Base-by-base conservation (phyloP, 2,797 vertebrate genomes). In the Coregonus suidteri region DNA sequence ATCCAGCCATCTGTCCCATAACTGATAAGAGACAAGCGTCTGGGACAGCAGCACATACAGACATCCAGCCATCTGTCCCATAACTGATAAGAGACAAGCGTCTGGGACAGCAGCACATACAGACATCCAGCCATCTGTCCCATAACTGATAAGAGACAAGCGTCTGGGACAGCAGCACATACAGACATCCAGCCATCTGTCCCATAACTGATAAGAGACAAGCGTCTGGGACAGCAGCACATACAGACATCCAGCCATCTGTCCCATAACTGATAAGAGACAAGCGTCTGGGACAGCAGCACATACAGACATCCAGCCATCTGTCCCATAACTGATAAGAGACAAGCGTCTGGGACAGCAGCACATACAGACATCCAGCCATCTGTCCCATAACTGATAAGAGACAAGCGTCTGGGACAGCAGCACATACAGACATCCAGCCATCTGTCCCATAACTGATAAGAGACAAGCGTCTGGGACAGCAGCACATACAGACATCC, bases 381-480 rank as follows among this genome's bases (percentile, higher is more conserved):
- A 53, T 72, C 70, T 72, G 51, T 52, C 25, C 47, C 30, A 30
- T 30, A 15, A 16, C 70, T 72, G 70, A 72, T 72, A 72, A 53
- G 70, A 31, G 66, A 51, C 47, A 53, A 30, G 25, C 20, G 20
- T 53, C 70, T 72, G 6, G 70, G 70, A 72, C 70, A 15, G 14
- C 51, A n/a, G n/a, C n/a, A n/a, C n/a, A n/a, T n/a, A 67, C 13
- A 37, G 66, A 35, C 66, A 67, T 16, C 4, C 47, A 31, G 47
- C 51, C 70, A 53, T 72, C 70, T 72, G 51, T 52, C 25, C 47
- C 30, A 30, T 30, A 15, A 16, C 70, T 72, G 70, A 72, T 72
- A 72, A 53, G 70, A 31, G 66, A 51, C 47, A 53, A 30, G 25
- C 20, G 20, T 53, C 70, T 72, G 6, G 70, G 70, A 72, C 70